Evolutionary conservation across 2,797 vertebrate genomes (phyloP), one percentile per base, ranked within the genome.

Genomic region (Selene dorsalis): DNA sequence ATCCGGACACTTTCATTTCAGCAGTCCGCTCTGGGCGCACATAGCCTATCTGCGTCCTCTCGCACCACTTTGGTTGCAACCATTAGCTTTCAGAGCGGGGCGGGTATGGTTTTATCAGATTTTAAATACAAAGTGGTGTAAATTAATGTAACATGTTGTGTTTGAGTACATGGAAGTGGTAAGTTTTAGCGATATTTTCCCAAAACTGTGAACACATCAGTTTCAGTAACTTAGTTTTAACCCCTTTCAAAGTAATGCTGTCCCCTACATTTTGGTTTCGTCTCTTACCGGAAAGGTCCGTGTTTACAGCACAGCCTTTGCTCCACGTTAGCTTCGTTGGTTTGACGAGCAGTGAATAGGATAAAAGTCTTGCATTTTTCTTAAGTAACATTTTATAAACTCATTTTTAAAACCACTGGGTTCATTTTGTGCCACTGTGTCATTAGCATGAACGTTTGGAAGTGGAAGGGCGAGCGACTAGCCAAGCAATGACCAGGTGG

Each of bases 251-350:
- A 16, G 24, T 24, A 5, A 1, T 1, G 0, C 0, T 0, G 17
- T 7, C 45, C 62, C 64, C 57, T 32, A 1, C 20, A 53, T 1
- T 14, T 9, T 93, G 88, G 90, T 89, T 82, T 75, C 28, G 80
- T 83, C 91, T 43, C 18, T 57, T 74, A 89, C 94, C 91, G 94
- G 94, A 95, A 92, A 80, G 77, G 58, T 72, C 66, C 22, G 67
- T 94, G 93, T 94, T 95, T 94, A 94, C 91, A 84, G 80, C 76
- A 68, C 58, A 63, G 76, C 77, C 14, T 43, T 53, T n/a, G 59
- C 69, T 81, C 30, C 71, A 85, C 59, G 65, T 69, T 88, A 88
- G 88, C 83, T 3, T 73, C 55, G 24, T 10, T 60, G 32, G 26
- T 65, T 82, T 73, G n/a, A 28, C 24, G 6, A 57, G 66, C n/a